Percentiles rank a stretch among this genome's conserved stretches.
These are phyloP conservation scores for Enoplosus armatus DNA, from an alignment of 2,797 vertebrate genomes.

Conservation along the genomic window DNA sequence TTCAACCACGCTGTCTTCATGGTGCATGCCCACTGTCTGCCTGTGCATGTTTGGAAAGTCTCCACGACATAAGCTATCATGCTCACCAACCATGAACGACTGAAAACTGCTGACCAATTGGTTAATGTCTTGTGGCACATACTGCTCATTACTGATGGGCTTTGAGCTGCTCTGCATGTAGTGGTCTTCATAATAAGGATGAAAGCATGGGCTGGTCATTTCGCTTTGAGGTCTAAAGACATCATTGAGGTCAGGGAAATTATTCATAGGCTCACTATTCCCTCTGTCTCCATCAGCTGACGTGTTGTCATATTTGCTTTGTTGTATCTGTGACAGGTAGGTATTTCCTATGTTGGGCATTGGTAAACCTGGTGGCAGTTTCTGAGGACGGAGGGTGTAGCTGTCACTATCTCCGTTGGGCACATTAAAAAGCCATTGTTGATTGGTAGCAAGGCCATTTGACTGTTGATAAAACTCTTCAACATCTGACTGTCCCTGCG, in stretches of 20 bases:
- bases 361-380: conserved; percentile 83
- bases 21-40: conserved; percentile 81
- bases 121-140: conserved; percentile 84
- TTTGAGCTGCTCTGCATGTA: conserved; percentile 78
- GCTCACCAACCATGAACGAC: conserved; percentile 80
- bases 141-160: conserved; percentile 77
- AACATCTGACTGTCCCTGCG: conserved; percentile 76
- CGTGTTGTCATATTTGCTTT: conserved; percentile 74
- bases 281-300: conserved; percentile 79
- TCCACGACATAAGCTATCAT: conserved; percentile 76
- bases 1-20: conserved; percentile 83
- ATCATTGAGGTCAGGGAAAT: conserved; percentile 67
- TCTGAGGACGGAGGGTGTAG: conserved; percentile 74
- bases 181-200: conserved; percentile 79
- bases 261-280: conserved; percentile 74
- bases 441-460: conserved; percentile 78
- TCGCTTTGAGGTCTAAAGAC: conserved; percentile 60
- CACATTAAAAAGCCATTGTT: conserved; percentile 84
- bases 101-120: conserved; percentile 84
- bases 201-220: conserved; percentile 59
- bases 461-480: conserved; percentile 83
- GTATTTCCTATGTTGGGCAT: conserved; percentile 77
- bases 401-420: conserved; percentile 79
- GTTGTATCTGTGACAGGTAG: conserved; percentile 77
- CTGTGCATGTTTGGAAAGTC: conserved; percentile 86